Percentiles rank a stretch among this genome's conserved stretches.
Conservation (phyloP, 35 echinoderm and acorn worm genomes). For the Ophioderma brevispina region DNA sequence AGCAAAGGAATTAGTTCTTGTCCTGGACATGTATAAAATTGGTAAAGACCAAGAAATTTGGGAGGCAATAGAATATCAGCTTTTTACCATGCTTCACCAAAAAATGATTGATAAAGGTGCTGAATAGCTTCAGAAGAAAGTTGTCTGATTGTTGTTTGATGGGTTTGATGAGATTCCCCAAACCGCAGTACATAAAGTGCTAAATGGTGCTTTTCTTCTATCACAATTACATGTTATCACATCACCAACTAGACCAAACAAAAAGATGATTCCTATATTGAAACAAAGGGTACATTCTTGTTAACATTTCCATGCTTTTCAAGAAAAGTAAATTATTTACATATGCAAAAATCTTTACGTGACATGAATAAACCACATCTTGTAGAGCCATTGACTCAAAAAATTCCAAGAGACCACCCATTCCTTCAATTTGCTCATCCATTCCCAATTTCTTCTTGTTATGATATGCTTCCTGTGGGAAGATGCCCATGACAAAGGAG, state of each 20-base stretch:
- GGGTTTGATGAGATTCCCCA: slow-evolving; percentile 23
- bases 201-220: too few species aligned
- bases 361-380: too few species aligned
- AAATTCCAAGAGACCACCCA: not conserved
- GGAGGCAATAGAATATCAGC: slow-evolving; percentile 4
- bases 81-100: not conserved
- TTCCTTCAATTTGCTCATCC: not conserved
- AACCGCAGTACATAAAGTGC: not conserved
- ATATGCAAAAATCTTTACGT: not conserved
- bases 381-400: not conserved
- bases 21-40: not conserved
- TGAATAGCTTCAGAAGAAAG: not conserved
- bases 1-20: not conserved
- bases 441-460: not conserved
- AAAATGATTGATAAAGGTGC: not conserved
- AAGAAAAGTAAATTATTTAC: not conserved
- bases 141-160: not conserved
- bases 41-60: not conserved
- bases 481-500: not conserved
- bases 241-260: slow-evolving; percentile 1
- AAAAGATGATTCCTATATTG: not conserved
- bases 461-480: not conserved
- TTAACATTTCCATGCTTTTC: not conserved
- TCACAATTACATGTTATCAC: too few species aligned
- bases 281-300: not conserved